These are phyloP conservation scores for Arbacia lixula DNA, from an alignment of 53 echinoderm and acorn worm species.

Conservation along the genomic window DNA sequence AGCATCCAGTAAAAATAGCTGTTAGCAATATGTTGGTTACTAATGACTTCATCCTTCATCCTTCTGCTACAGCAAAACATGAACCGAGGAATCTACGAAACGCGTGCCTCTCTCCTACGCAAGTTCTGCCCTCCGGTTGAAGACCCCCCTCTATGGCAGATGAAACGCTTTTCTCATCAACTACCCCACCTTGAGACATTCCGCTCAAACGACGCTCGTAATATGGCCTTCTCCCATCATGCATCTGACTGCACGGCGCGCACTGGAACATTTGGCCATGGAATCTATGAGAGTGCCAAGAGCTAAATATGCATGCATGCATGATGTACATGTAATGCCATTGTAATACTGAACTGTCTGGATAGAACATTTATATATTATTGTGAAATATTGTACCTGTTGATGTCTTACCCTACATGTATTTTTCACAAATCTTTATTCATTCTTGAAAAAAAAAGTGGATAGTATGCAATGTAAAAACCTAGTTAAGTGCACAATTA, in stretches of 20 bases:
- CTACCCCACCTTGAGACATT: conserved; percentile 94
- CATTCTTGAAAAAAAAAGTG: too few species aligned
- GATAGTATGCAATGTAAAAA: too few species aligned
- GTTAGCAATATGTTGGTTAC: too few species aligned
- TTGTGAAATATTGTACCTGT: too few species aligned
- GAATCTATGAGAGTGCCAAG: conserved; percentile 92
- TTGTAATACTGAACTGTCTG: too few species aligned
- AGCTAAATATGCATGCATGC: conserved; percentile 50
- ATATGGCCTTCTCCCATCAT: conserved; percentile 74
- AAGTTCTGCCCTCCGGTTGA: conserved; percentile 95
- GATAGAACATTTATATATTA: too few species aligned
- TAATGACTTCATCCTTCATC: too few species aligned
- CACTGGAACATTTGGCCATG: conserved; percentile 94
- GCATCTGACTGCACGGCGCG: conserved; percentile 93
- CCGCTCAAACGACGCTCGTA: conserved; percentile 70
- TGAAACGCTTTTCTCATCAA: conserved; percentile 78
- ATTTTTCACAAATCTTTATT: too few species aligned
- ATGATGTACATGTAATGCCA: not conserved
- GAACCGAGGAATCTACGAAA: conserved; percentile 96
- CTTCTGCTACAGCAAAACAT: conserved; percentile 87
- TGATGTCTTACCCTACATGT: too few species aligned
- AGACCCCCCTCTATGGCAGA: conserved; percentile 94
- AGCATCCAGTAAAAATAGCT: too few species aligned
- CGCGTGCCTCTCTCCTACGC: conserved; percentile 85
- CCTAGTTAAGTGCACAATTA: too few species aligned